Percentiles rank a stretch among this genome's conserved stretches.
Conservation (phyloP, 1,140 invertebrate species). For the Nebria ingens region DNA sequence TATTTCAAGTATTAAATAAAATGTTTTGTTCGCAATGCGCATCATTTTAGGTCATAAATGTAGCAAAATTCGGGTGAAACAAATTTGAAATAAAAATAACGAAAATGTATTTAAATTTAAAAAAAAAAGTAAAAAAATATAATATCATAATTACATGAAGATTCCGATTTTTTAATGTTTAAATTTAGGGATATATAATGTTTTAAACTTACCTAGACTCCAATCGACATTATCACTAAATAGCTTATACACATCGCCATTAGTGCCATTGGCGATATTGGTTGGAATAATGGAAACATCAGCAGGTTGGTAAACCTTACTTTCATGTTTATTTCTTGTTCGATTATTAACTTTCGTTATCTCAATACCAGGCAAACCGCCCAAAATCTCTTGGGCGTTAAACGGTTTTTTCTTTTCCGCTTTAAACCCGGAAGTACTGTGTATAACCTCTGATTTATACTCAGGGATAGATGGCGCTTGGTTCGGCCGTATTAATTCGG, state of each 20-base stretch:
- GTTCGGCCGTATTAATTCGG: constrained; percentile 12
- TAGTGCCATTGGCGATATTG: constrained; percentile 15
- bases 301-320: constrained; percentile 24
- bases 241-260: constrained; percentile 25
- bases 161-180: no score
- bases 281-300: constrained; percentile 33
- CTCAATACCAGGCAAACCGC: constrained; percentile 31
- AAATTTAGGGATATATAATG: not conserved
- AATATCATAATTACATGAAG: no score
- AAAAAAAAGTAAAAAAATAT: no score
- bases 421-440: constrained; percentile 5
- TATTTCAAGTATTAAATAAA: no score
- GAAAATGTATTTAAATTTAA: no score
- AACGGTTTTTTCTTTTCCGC: constrained; percentile 13
- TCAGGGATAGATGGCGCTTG: constrained; percentile 19
- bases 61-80: no score
- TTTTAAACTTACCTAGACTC: constrained; percentile 27
- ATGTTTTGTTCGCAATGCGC: no score
- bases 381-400: constrained; percentile 31
- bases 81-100: not conserved
- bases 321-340: constrained; percentile 18
- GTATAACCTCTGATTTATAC: constrained; percentile 21
- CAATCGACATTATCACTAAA: constrained; percentile 26
- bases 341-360: constrained; percentile 31
- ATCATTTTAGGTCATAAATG: no score